Evolutionary conservation across 2,113 vertebrate species (phyloP), one percentile per base, ranked within the genome.

Genomic region (Ctenodactylus gundi): DNA sequence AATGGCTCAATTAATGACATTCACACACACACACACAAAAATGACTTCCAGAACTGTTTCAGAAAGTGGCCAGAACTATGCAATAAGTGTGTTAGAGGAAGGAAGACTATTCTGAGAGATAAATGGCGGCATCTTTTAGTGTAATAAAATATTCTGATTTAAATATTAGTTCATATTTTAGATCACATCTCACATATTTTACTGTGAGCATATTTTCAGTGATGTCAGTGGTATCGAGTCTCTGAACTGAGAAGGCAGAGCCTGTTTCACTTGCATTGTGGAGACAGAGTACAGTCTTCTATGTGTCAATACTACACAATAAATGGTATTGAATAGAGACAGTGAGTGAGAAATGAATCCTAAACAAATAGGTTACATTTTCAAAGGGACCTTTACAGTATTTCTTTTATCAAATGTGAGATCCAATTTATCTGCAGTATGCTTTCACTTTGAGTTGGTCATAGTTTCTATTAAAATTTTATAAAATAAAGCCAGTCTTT

Each of bases 341-440:
- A 87, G n/a, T 81, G 36, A 87, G n/a, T 81, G 36, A 91, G 81
- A 96, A 89, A 93, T 94, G 51, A 86, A 95, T 83, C 27, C 58
- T 67, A 84, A 86, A 53, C 89, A 91, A 95, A 67, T 29, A 85
- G 53, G 41, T 90, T 72, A 36, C 21, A 25, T 82, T 95, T 96
- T 89, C 76, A 62, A 96, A 96, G 81, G 46, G 36, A 44, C 13
- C 13, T 93, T 96, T 60, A 78, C 95, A 94, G 77, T 80, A 62
- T 77, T 96, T 80, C 46, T 73, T 94, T 94, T 86, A 88, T 95
- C 57, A 86, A 85, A 94, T 72, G 60, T 60, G 68, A 94, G 91
- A 86, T 87, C 21, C 78, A 85, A 2, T 93, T 96, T 92, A 82
- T 86, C 94, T 89, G 53, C 88, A 82, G 2, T 85, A 68, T 36